Percentiles rank a stretch among this genome's conserved stretches.
Conservation (phyloP, 2,888 invertebrate species). For the Nycteola revayana region DNA sequence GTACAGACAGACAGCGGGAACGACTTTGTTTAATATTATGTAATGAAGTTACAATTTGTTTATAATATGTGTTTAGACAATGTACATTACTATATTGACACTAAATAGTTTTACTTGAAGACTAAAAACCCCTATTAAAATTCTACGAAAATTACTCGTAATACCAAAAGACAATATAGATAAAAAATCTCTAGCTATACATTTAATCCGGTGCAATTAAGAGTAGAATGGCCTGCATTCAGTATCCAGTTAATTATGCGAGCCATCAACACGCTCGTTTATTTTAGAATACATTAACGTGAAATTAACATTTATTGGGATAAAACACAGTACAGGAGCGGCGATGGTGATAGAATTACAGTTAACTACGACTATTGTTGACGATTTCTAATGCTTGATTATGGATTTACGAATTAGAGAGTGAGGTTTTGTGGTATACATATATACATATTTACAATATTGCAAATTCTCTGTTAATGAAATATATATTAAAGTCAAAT, state of each 20-base stretch:
- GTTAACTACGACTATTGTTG: slow-evolving; percentile 32
- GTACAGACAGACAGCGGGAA: no score
- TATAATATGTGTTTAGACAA: no score
- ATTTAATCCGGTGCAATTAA: slow-evolving; percentile 27
- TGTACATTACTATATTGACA: no score
- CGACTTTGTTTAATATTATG: no score
- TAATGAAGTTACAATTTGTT: no score
- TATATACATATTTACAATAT: no score
- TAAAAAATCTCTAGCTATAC: slow-evolving; percentile 8
- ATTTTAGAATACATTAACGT: slow-evolving; percentile 54
- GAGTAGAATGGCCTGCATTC: slow-evolving; percentile 18
- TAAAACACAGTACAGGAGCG: slow-evolving; percentile 29
- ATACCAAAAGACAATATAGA: slow-evolving; percentile 1
- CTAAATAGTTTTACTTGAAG: no score
- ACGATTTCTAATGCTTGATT: slow-evolving; percentile 18
- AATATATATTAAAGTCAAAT: no score
- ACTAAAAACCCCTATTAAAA: no score
- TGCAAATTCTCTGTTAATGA: no score
- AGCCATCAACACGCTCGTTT: slow-evolving; percentile 43
- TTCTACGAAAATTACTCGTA: neutral
- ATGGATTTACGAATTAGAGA: no score
- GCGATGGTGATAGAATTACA: slow-evolving; percentile 26
- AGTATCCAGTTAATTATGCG: slow-evolving; percentile 41
- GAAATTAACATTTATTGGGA: slow-evolving; percentile 52
- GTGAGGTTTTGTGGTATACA: no score